These are phyloP conservation scores for Meandrusa payeni DNA, from an alignment of 2,888 invertebrate species.

Conservation along the genomic window DNA sequence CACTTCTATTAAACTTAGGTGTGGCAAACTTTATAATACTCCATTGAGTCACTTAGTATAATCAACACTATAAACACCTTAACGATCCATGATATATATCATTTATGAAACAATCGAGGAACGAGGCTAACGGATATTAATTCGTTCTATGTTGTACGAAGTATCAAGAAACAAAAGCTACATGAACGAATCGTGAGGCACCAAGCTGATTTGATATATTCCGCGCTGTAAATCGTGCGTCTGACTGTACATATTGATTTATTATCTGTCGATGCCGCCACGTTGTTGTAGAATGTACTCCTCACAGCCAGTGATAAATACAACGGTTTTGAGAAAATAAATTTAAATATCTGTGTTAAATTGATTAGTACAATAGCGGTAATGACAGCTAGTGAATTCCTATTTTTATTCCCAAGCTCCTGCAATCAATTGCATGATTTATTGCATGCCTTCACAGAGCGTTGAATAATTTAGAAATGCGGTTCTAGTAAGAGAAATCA, in stretches of 20 bases:
- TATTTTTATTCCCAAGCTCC: slow-evolving; percentile 37
- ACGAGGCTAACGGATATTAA: slow-evolving; percentile 59
- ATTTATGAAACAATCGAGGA: slow-evolving; percentile 36
- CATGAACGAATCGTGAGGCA: slow-evolving; percentile 66
- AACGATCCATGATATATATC: slow-evolving; percentile 25
- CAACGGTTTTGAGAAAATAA: slow-evolving; percentile 40
- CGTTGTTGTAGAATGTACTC: slow-evolving; percentile 21
- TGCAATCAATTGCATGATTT: slow-evolving; percentile 42
- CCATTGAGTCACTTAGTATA: slow-evolving; percentile 2
- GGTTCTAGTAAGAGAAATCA: neutral
- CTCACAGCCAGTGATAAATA: slow-evolving; percentile 38
- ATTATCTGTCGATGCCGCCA: slow-evolving; percentile 49
- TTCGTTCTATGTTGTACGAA: slow-evolving; percentile 39
- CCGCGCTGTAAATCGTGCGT: slow-evolving; percentile 68
- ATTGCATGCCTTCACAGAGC: slow-evolving; percentile 30
- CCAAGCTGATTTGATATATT: slow-evolving; percentile 76
- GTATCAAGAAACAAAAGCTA: slow-evolving; percentile 61
- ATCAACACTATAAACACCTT: slow-evolving; percentile 16
- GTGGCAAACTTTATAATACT: no score
- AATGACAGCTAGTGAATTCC: slow-evolving; percentile 66
- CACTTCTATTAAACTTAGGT: no score
- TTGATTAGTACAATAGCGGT: slow-evolving; percentile 57
- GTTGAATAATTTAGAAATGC: slow-evolving; percentile 1
- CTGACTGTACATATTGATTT: slow-evolving; percentile 58
- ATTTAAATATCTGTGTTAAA: slow-evolving; percentile 37